Conservation (phyloP, 2,888 invertebrate genomes). For the Acanthoscelides obtectus region DNA sequence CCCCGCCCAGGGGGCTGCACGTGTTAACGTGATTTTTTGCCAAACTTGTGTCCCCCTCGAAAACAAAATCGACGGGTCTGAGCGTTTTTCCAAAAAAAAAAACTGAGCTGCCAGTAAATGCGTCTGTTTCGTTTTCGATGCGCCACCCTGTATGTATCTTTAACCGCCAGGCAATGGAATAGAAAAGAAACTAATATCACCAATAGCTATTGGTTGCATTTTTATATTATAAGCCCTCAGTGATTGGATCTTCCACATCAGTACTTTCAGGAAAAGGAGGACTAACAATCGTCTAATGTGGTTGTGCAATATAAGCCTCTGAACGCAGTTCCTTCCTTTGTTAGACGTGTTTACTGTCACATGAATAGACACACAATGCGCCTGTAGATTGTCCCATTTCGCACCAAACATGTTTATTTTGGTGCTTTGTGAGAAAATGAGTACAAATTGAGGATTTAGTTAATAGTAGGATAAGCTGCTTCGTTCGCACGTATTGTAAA, state of each 20-base stretch:
- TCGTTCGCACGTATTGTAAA: neutral
- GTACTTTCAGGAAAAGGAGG: neutral
- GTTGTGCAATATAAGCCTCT: neutral
- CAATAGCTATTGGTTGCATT: neutral
- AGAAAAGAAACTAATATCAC: neutral
- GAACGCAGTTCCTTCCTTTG: neutral
- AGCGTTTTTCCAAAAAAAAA: too few relatives aligned
- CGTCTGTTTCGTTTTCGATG: too few relatives aligned
- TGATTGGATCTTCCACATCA: neutral
- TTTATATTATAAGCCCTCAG: neutral
- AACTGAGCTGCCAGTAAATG: too few relatives aligned
- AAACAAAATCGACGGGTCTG: too few relatives aligned
- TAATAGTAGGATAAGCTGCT: neutral
- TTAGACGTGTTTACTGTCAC: neutral
- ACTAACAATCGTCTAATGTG: neutral
- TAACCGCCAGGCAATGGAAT: too few relatives aligned
- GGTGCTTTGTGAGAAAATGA: neutral
- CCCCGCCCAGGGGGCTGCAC: too few relatives aligned
- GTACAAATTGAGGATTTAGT: neutral
- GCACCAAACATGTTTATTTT: neutral
- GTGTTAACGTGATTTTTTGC: too few relatives aligned
- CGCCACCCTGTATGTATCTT: too few relatives aligned
- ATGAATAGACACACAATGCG: neutral
- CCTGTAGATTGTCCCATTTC: neutral
- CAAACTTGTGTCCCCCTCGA: too few relatives aligned